These are phyloP conservation scores for Rosalia funebris DNA, from an alignment of 2,888 invertebrate genomes.

Conservation along the genomic window DNA sequence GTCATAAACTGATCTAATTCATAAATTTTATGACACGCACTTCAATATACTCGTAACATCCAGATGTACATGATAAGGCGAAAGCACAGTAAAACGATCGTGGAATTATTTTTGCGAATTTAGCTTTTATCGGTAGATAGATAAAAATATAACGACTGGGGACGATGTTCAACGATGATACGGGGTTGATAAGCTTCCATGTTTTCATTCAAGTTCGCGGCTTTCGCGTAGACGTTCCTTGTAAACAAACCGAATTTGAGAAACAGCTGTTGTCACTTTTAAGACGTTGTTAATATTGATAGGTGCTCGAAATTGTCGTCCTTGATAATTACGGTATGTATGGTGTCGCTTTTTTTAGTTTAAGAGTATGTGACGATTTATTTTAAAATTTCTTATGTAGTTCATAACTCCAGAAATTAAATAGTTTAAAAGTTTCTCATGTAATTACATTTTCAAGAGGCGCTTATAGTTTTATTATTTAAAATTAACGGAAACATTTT, in stretches of 20 bases:
- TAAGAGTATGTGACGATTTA: too few relatives aligned
- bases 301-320: not conserved
- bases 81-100: not conserved
- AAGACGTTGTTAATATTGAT: not conserved
- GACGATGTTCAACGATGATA: conserved; percentile 33
- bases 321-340: conserved; percentile 15
- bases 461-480: too few relatives aligned
- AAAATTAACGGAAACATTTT: too few relatives aligned
- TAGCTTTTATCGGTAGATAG: conserved; percentile 22
- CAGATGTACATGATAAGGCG: not conserved
- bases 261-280: conserved; percentile 32
- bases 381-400: too few relatives aligned
- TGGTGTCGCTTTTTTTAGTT: not conserved
- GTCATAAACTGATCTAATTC: too few relatives aligned
- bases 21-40: not conserved
- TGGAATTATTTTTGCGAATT: conserved; percentile 15
- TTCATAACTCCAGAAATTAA: too few relatives aligned
- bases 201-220: conserved; percentile 32
- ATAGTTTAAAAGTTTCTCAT: too few relatives aligned
- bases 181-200: conserved; percentile 28
- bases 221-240: conserved; percentile 22
- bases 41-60: too few relatives aligned
- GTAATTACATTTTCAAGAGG: too few relatives aligned
- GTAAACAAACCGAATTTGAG: conserved; percentile 20
- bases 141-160: conserved; percentile 30